Conservation (phyloP, 1,140 invertebrate genomes). For the Brachionus sp. region DNA sequence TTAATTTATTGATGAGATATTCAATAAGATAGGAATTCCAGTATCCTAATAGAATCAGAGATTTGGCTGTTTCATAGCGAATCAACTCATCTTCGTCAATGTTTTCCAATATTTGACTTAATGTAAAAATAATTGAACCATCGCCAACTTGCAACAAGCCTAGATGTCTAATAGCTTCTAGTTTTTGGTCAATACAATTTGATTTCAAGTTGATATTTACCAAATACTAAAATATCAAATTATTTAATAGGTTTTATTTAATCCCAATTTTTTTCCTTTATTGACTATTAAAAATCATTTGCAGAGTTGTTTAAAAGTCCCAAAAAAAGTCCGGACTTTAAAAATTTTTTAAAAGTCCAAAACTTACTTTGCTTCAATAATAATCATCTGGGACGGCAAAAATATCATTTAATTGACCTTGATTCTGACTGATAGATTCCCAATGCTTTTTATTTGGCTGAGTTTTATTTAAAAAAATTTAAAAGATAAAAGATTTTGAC, state of each 20-base stretch:
- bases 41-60: slow-evolving; percentile 54
- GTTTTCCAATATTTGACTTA: slow-evolving; percentile 48
- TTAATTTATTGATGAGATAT: not conserved
- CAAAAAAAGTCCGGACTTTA: too few species aligned
- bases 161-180: slow-evolving; percentile 52
- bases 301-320: too few species aligned
- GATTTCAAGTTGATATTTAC: slow-evolving; percentile 53
- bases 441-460: too few species aligned
- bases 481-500: too few species aligned
- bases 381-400: too few species aligned
- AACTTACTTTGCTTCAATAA: too few species aligned
- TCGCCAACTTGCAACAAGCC: not conserved
- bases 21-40: not conserved
- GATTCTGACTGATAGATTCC: too few species aligned
- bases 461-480: too few species aligned
- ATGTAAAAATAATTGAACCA: not conserved
- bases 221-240: slow-evolving; percentile 51
- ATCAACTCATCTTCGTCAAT: slow-evolving; percentile 52
- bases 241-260: not conserved
- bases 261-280: too few species aligned
- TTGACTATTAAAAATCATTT: too few species aligned
- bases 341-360: too few species aligned
- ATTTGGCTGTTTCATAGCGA: slow-evolving; percentile 56
- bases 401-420: too few species aligned
- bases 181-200: slow-evolving; percentile 51